A percentile compares a stretch with the other conserved stretches of the same genome.
These are phyloP conservation scores for Acipenser ruthenus DNA, from an alignment of 2,797 vertebrate species.

Conservation along the genomic window DNA sequence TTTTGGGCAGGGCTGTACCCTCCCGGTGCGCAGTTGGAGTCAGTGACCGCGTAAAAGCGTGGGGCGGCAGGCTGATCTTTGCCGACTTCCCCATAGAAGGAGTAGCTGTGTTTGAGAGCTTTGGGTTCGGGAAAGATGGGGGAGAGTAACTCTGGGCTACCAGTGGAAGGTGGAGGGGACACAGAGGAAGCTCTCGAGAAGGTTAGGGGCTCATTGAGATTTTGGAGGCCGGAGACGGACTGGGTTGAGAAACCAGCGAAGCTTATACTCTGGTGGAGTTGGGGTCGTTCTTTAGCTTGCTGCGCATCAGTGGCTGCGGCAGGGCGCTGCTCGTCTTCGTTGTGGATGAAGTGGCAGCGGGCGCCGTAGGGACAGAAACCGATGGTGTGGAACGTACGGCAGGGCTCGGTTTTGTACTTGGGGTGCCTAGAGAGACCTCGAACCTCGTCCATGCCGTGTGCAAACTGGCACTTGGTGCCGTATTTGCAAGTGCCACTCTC, in stretches of 20 bases:
- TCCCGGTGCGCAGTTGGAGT: conserved; percentile 22
- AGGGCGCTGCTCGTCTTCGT: conserved; percentile 50
- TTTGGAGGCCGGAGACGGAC: conserved; percentile 40
- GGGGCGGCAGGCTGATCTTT: conserved; percentile 23
- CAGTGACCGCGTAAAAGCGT: conserved; percentile 41
- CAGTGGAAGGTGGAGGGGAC: conserved; percentile 50
- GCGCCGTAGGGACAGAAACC: conserved; percentile 74
- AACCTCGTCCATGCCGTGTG: conserved; percentile 62
- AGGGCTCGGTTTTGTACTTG: conserved; percentile 72
- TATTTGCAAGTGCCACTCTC: conserved; percentile 70
- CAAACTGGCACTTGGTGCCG: conserved; percentile 70
- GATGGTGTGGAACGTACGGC: conserved; percentile 70
- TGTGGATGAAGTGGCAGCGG: conserved; percentile 75
- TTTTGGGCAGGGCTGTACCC: no score
- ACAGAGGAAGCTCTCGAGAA: conserved; percentile 49
- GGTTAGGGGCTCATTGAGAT: conserved; percentile 37
- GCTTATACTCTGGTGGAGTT: conserved; percentile 61
- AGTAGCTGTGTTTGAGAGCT: conserved; percentile 37
- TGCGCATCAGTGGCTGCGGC: background rate
- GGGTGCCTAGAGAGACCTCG: conserved; percentile 64
- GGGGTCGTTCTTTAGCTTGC: conserved; percentile 38
- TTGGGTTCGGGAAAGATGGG: conserved; percentile 44
- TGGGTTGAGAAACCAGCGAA: conserved; percentile 63
- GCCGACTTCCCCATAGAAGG: conserved; percentile 36
- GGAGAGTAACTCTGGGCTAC: conserved; percentile 47